Evolutionary conservation across 2,113 vertebrate species (phyloP).

Genomic region (Pteruthius melanotis): DNA sequence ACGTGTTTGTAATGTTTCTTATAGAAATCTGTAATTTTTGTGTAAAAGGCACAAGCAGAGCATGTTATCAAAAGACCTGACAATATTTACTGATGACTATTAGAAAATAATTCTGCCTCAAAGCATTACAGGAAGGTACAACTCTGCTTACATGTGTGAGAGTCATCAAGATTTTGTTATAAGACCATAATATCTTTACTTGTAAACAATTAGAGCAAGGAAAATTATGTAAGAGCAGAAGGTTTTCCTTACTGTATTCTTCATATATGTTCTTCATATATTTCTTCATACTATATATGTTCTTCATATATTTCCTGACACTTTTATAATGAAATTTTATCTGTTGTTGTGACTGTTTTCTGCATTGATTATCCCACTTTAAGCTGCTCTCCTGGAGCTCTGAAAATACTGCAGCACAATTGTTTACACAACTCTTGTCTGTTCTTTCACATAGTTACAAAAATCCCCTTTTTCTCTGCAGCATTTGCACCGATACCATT

Average conservation of each 20-base stretch:
- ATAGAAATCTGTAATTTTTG: not conserved
- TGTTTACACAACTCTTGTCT: not conserved
- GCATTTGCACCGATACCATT: constrained; percentile 97
- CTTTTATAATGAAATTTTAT: not conserved
- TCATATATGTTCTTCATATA: too few relatives aligned
- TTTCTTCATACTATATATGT: too few relatives aligned
- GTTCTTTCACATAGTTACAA: not conserved
- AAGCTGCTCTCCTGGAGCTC: not conserved
- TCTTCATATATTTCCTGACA: not conserved
- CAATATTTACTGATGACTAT: not conserved
- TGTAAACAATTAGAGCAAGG: not conserved
- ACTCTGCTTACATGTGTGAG: not conserved
- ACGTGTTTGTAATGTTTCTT: not conserved
- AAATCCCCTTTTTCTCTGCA: constrained; percentile 50
- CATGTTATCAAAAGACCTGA: not conserved
- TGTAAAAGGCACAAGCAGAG: not conserved
- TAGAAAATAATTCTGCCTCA: not conserved
- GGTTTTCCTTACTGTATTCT: not conserved
- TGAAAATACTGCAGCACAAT: not conserved
- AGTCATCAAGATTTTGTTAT: not conserved
- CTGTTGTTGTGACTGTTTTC: not conserved
- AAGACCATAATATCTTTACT: not conserved
- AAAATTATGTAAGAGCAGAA: not conserved
- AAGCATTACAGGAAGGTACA: not conserved
- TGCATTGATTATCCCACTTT: not conserved